Conservation (phyloP, 2,113 vertebrate species). For the Sylvietta virens region DNA sequence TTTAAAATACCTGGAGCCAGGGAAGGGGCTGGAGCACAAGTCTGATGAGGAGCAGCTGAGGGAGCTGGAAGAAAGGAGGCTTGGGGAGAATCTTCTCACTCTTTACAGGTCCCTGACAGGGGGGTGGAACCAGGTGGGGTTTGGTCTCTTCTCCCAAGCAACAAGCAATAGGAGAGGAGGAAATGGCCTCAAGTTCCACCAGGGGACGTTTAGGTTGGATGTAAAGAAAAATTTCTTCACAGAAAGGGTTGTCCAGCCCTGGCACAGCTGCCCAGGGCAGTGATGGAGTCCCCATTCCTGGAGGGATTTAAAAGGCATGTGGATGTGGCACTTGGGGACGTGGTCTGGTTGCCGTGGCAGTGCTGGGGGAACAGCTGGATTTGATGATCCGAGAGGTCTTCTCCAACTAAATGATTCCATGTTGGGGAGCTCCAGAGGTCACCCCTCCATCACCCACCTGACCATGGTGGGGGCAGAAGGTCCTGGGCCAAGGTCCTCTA, state of each 20-base stretch:
- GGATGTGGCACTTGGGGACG: background rate
- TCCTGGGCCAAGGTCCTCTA: background rate
- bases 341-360: background rate
- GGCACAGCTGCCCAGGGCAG: background rate
- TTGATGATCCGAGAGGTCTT: background rate
- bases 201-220: background rate
- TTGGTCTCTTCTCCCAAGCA: background rate
- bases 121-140: background rate
- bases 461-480: too few species aligned
- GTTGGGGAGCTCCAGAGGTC: background rate
- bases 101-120: background rate
- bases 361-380: background rate
- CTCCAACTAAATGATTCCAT: background rate
- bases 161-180: background rate
- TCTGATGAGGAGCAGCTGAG: background rate
- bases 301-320: accelerated
- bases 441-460: background rate
- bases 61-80: background rate
- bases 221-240: background rate
- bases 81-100: background rate
- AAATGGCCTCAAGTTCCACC: background rate
- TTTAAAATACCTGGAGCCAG: background rate
- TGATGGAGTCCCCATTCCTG: background rate
- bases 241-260: background rate
- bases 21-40: background rate